phyloP scores from a whole-genome alignment of 2,113 vertebrate species.

The Passer montanus region DNA sequence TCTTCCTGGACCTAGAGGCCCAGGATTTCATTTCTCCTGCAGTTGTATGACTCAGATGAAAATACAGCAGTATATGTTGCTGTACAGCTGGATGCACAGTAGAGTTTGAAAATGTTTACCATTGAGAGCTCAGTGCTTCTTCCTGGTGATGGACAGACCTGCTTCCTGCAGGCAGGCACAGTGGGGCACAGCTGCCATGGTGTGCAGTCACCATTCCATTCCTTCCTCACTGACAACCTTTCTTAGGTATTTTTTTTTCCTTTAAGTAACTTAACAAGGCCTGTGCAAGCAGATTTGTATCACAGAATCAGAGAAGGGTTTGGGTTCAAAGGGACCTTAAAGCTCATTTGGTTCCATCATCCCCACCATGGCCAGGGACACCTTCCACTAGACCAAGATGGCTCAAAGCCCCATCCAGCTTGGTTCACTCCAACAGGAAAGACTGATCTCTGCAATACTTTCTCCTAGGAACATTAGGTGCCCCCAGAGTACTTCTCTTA shows the following conservation, averaged over 20 bases:
- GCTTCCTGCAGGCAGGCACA: neutral
- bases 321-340: neutral
- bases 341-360: neutral
- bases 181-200: neutral
- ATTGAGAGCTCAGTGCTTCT: neutral
- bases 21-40: neutral
- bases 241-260: rapidly evolving
- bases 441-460: neutral
- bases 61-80: neutral
- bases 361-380: neutral
- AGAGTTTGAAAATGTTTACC: neutral
- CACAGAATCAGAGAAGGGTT: neutral
- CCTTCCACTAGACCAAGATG: neutral
- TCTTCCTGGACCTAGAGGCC: neutral
- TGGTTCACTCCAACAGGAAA: neutral
- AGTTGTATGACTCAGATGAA: neutral
- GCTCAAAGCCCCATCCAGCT: neutral
- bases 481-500: neutral
- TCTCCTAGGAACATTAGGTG: neutral
- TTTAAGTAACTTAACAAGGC: neutral
- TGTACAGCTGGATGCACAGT: neutral
- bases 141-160: neutral
- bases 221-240: neutral
- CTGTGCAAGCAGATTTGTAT: neutral
- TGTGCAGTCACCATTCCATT: neutral